Base-by-base conservation (phyloP, 1,140 invertebrate genomes). In the Teleopsis dalmanni region DNA sequence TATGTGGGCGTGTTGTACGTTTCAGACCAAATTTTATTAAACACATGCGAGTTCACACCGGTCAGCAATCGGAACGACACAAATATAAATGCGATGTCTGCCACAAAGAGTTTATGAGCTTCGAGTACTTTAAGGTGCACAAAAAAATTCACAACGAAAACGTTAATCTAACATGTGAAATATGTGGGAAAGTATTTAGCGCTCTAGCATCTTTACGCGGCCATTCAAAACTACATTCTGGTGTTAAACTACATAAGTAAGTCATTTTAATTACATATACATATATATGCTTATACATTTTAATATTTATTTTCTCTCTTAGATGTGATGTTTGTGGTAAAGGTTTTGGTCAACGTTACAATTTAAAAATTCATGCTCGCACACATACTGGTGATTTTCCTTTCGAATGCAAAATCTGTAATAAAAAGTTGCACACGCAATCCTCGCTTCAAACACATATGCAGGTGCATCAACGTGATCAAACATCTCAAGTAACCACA, bases 321-420 rank as follows among this genome's bases (percentile, higher is more conserved):
- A 69, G 60, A 50, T 72, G 70, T 50, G 58, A 70, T 47, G 56
- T 68, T 7, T 79, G 77, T 27, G 75, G 72, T n/a, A 78, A 78
- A 60, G 72, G 74, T 1, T 78, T 78, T 22, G 71, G 74, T 9
- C 65, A 77, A 52, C 53, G 75, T 0, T 76, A 76, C 22, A 76
- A 77, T 54, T 55, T 79, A 1, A 77, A 77, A 29, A 76, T 78
- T 34, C 77, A 79, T 11, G 67, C 71, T 33, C 72, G 75, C n/a
- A 77, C 71, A 1, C 77, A 88, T 59, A 87, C 85, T 1, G 85
- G 80, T 2, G 79, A 82, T 50, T 81, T 80, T 53, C 81, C 81
- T 1, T 84, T 79, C 41, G 77, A 78, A 23, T 87, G 84, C 60
- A 80, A 81, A 54, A 73, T 78, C n/a, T 80, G 78, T 57, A 66